Evolutionary conservation across 2,888 invertebrate genomes (phyloP).

Genomic region (Eueremaeus valkanovi): DNA sequence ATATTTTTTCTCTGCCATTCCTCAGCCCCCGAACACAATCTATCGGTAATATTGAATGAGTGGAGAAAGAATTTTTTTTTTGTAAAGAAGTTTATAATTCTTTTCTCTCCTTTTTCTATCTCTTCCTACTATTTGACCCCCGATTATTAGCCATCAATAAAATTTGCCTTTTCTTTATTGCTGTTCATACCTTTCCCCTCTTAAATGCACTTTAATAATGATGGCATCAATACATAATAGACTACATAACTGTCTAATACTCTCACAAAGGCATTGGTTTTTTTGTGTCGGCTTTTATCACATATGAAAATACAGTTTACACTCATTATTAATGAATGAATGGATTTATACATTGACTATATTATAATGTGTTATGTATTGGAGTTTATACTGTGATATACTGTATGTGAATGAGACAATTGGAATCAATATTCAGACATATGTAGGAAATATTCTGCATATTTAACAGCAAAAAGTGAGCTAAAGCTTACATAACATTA

Average conservation of each 20-base stretch:
- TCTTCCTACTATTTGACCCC: background rate
- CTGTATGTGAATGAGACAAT: background rate
- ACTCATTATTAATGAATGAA: conserved; percentile 32
- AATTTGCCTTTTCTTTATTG: conserved; percentile 1
- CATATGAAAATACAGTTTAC: conserved; percentile 16
- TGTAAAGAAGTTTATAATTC: conserved; percentile 2
- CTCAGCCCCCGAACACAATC: background rate
- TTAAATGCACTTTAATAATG: background rate
- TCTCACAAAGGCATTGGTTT: background rate
- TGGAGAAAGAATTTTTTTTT: background rate
- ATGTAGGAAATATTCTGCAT: background rate
- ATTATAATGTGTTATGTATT: background rate
- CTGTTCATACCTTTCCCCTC: conserved; percentile 12
- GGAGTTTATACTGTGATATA: background rate
- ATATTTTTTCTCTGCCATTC: too few relatives aligned
- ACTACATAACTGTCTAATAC: too few relatives aligned
- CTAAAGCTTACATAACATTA: background rate
- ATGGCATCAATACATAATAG: background rate
- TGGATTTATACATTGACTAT: background rate
- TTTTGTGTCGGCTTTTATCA: conserved; percentile 16
- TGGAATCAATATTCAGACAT: background rate
- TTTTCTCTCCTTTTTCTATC: background rate
- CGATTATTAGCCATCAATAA: conserved; percentile 14
- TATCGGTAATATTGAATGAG: conserved; percentile 2
- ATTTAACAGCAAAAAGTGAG: background rate